phyloP scores from a whole-genome alignment of 1,140 invertebrate genomes.

The Drosophila santomea region DNA sequence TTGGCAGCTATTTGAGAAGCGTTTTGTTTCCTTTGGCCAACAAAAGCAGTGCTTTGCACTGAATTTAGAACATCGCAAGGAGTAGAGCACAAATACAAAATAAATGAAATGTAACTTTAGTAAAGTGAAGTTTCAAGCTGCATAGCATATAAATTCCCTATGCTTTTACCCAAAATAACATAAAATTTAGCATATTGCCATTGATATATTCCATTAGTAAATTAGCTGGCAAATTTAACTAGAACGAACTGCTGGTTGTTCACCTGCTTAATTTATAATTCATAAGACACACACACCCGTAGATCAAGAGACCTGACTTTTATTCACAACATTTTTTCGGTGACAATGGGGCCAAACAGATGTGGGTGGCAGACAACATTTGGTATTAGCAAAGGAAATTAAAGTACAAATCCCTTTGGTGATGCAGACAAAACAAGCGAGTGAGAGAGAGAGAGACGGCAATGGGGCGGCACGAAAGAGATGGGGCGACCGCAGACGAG shows the following conservation, averaged over 20 bases:
- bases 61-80: constrained; percentile 6
- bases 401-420: constrained; percentile 75
- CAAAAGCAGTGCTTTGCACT: background rate
- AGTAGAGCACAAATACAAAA: background rate
- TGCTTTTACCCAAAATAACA: background rate
- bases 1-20: constrained; percentile 26
- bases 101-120: background rate
- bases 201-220: constrained; percentile 34
- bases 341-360: constrained; percentile 18
- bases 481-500: background rate
- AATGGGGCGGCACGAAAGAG: background rate
- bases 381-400: constrained; percentile 69
- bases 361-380: constrained; percentile 27
- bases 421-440: constrained; percentile 24
- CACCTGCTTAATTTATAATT: constrained; percentile 41
- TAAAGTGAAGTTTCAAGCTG: background rate
- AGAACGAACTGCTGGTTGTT: constrained; percentile 10
- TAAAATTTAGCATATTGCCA: constrained; percentile 5
- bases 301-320: constrained; percentile 15
- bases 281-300: constrained; percentile 11
- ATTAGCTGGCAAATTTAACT: constrained; percentile 20
- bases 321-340: constrained; percentile 15
- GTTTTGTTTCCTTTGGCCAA: constrained; percentile 19
- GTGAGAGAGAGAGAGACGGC: background rate
- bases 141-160: too few species aligned